Conservation (phyloP, 2,113 vertebrate genomes). For the Paralichthys olivaceus region DNA sequence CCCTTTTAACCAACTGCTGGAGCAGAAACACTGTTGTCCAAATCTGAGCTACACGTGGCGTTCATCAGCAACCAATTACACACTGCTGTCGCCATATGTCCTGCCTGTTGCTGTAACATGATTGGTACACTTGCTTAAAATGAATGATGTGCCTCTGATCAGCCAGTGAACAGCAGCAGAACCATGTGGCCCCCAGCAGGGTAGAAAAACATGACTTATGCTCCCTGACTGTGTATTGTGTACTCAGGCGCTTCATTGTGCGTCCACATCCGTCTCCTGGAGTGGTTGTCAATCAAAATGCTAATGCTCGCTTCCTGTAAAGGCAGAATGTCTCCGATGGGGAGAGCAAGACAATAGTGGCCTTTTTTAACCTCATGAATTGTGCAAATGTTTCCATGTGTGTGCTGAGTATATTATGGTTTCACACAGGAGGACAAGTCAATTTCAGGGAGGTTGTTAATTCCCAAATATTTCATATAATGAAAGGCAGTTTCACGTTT, state of each 20-base stretch:
- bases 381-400: background rate
- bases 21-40: background rate
- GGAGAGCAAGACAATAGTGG: conserved; percentile 14
- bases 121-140: conserved; percentile 13
- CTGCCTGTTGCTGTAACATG: conserved; percentile 25
- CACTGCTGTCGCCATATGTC: background rate
- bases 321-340: background rate
- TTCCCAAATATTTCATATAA: conserved; percentile 2
- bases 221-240: conserved; percentile 26
- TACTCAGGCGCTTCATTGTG: conserved; percentile 23
- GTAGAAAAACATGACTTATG: background rate
- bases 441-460: background rate
- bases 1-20: background rate
- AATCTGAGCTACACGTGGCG: conserved; percentile 3
- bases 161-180: conserved; percentile 15
- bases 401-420: background rate
- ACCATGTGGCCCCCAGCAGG: conserved; percentile 4
- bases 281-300: conserved; percentile 38
- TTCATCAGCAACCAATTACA: conserved; percentile 32
- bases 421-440: background rate
- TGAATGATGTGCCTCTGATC: conserved; percentile 27
- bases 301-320: conserved; percentile 32
- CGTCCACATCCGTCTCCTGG: conserved; percentile 17
- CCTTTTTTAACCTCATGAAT: conserved; percentile 2
- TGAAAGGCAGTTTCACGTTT: background rate